Base-by-base conservation (phyloP, 2,888 invertebrate species). In the Agonopterix alstromeriana region DNA sequence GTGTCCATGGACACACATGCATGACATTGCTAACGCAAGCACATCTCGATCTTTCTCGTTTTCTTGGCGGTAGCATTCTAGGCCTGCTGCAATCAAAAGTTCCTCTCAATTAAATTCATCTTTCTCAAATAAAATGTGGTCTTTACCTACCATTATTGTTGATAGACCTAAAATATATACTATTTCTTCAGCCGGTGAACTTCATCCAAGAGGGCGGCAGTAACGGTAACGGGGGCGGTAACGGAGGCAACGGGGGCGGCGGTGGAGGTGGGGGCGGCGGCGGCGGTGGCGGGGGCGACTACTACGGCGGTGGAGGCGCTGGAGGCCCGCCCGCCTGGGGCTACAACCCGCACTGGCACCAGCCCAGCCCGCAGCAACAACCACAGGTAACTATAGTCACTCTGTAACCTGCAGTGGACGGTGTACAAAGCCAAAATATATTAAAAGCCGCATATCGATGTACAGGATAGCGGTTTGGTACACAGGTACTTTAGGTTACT, bases 311-410 rank as follows among this genome's bases (percentile, higher is more conserved):
- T 8, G 65, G 62, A 47, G 63, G 58, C 12, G 70, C 67, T n/a
- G 76, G 76, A 9, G 79, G 75, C 2, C 78, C 82, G 0, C 77
- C 82, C 36, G 84, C 84, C 57, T 87, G 91, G 90, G 82, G 90
- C 1, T 90, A 91, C 80, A 90, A 90, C 73, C 85, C 88, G 12
- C 90, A 90, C 60, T 89, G 89, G 89, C 89, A 89, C 54, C 87
- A 85, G 57, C 83, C 84, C 48, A 78, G 77, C 62, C 82, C 79
- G 53, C 83, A 84, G 49, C 87, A 81, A 40, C 86, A 82, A 47
- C 85, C 82, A 42, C 88, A 82, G 82, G 86, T 85, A 50, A 14
- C 17, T 17, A 17, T 4, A 3, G 17, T 17, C 17, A 17, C 17
- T 17, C 17, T 17, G 2, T 17, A 17, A 43, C 9, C 12, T 7